A percentile compares a stretch with the other conserved stretches of the same genome.
phyloP scores from a whole-genome alignment of 2,888 invertebrate species.

The Caenorhabditis macrosperma region DNA sequence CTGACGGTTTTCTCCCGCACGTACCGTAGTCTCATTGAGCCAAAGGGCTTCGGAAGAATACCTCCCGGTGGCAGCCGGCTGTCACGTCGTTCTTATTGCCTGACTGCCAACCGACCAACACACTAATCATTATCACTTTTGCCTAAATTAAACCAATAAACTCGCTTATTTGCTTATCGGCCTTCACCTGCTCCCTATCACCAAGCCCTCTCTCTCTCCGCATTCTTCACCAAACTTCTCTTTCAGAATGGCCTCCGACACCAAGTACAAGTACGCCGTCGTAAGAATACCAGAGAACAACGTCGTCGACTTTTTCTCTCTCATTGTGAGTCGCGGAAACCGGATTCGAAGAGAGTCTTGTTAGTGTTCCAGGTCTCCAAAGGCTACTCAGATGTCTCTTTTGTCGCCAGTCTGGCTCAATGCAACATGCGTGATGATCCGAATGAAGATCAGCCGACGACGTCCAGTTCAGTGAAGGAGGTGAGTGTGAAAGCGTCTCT shows the following conservation, averaged over 20 bases:
- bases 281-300: constrained; percentile 62
- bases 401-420: constrained; percentile 60
- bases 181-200: constrained; percentile 50
- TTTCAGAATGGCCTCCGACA: constrained; percentile 48
- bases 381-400: constrained; percentile 68
- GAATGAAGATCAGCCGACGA: constrained; percentile 47
- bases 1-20: background rate
- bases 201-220: constrained; percentile 29
- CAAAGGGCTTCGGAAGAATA: no score
- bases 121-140: constrained; percentile 54
- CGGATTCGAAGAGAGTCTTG: background rate
- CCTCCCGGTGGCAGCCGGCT: no score
- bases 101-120: constrained; percentile 27
- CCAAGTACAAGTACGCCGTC: constrained; percentile 64
- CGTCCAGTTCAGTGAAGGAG: constrained; percentile 43
- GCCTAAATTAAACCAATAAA: constrained; percentile 51
- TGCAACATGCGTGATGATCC: constrained; percentile 59
- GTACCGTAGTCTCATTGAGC: no score
- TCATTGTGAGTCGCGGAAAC: constrained; percentile 55
- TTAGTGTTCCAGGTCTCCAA: constrained; percentile 52
- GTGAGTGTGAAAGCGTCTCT: background rate
- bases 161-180: constrained; percentile 56
- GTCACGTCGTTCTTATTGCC: background rate
- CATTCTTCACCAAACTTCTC: constrained; percentile 34
- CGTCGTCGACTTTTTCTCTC: constrained; percentile 64